These are phyloP conservation scores for Salminus brasiliensis DNA, from an alignment of 2,113 vertebrate species.

Conservation along the genomic window DNA sequence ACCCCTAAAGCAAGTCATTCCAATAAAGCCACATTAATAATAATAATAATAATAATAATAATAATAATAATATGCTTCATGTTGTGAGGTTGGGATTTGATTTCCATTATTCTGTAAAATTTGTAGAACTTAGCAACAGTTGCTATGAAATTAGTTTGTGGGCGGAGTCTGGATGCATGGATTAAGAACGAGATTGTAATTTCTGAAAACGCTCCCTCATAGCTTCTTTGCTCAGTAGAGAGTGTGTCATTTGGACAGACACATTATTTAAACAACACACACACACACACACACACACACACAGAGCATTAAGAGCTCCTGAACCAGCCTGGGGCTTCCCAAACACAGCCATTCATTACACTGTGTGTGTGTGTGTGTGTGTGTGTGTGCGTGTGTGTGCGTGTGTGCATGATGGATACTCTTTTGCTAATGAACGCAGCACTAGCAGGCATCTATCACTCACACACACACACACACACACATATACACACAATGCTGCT, in stretches of 20 bases:
- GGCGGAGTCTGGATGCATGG: neutral
- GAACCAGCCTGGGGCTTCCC: constrained; percentile 18
- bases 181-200: neutral
- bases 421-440: constrained; percentile 73
- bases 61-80: no score
- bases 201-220: no score
- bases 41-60: no score
- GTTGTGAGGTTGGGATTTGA: no score
- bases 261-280: constrained; percentile 32
- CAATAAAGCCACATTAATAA: no score
- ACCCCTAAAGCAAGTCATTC: no score
- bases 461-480: constrained; percentile 68
- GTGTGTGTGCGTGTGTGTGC: constrained; percentile 5
- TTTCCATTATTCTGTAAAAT: no score
- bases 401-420: constrained; percentile 73
- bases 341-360: constrained; percentile 70
- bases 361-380: constrained; percentile 36
- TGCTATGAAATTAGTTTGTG: no score
- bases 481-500: constrained; percentile 70
- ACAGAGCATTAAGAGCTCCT: constrained; percentile 39
- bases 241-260: neutral
- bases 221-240: neutral
- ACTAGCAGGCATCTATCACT: constrained; percentile 78
- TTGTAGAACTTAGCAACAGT: no score
- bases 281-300: neutral